A percentile compares a stretch with the other conserved stretches of the same genome.
These are phyloP conservation scores for Piliocolobus tephrosceles DNA, from an alignment of 2,113 vertebrate genomes.

Conservation along the genomic window DNA sequence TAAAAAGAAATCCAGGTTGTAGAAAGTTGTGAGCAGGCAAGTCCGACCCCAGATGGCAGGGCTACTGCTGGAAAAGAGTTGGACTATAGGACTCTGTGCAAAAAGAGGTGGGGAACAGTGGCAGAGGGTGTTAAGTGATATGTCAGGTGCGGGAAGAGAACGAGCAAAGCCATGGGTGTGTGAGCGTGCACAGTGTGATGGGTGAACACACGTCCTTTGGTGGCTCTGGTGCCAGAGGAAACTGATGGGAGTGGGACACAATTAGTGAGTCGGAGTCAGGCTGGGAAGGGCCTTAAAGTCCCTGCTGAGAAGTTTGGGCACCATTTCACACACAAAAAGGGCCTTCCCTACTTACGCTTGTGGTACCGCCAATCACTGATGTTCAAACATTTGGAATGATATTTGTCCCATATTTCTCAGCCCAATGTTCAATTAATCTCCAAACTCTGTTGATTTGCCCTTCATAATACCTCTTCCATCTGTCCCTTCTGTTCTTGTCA, in stretches of 20 bases:
- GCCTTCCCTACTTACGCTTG: not conserved
- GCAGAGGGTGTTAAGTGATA: not conserved
- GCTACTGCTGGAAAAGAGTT: not conserved
- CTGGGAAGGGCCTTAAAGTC: not conserved
- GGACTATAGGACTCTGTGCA: not conserved
- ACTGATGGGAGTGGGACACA: not conserved
- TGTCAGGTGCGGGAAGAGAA: not conserved
- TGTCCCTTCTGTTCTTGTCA: conserved; percentile 78
- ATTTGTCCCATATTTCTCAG: conserved; percentile 60
- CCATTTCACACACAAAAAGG: not conserved
- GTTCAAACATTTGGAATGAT: conserved; percentile 58
- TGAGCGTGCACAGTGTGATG: rapidly evolving
- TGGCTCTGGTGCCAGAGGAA: not conserved
- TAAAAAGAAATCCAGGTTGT: not conserved
- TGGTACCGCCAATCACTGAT: not conserved
- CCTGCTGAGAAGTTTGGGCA: not conserved
- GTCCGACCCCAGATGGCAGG: not conserved
- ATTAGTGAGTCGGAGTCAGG: no score
- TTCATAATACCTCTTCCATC: conserved; percentile 71
- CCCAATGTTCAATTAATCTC: conserved; percentile 71
- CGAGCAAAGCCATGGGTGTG: not conserved
- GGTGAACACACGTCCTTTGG: rapidly evolving
- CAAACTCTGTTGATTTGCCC: conserved; percentile 70
- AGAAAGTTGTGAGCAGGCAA: not conserved
- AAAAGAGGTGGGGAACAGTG: not conserved